Evolutionary conservation across 2,888 invertebrate genomes (phyloP).

Genomic region (Pardosa pseudoannulata): DNA sequence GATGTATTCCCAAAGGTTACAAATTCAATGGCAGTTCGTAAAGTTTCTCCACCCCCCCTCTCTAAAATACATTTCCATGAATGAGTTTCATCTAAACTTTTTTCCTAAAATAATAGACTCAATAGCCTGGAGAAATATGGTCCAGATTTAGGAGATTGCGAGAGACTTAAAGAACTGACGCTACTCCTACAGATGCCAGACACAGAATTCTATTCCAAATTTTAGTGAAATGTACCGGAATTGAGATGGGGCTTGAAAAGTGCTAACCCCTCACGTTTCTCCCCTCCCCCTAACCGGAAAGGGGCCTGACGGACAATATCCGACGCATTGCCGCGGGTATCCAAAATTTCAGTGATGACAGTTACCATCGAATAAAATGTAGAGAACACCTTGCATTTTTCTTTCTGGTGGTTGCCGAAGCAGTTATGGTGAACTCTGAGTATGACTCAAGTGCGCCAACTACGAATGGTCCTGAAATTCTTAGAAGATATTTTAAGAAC

Average conservation of each 20-base stretch:
- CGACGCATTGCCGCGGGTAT: constrained; percentile 57
- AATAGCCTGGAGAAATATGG: neutral
- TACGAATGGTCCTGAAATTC: too few relatives aligned
- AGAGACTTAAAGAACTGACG: neutral
- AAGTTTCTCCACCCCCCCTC: too few relatives aligned
- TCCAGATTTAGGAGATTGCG: neutral
- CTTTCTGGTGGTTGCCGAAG: constrained; percentile 9
- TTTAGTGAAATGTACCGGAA: constrained; percentile 43
- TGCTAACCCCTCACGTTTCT: constrained; percentile 8
- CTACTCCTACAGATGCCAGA: constrained; percentile 26
- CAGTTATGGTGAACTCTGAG: too few relatives aligned
- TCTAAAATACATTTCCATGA: neutral
- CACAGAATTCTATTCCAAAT: constrained; percentile 58
- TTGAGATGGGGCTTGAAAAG: constrained; percentile 23
- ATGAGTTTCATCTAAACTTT: neutral
- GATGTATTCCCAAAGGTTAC: too few relatives aligned
- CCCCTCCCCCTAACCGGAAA: constrained; percentile 44
- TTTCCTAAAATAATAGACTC: neutral
- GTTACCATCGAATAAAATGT: constrained; percentile 42
- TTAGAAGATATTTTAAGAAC: too few relatives aligned
- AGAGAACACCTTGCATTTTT: constrained; percentile 30
- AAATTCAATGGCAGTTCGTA: too few relatives aligned
- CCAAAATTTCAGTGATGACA: constrained; percentile 48
- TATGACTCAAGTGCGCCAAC: too few relatives aligned
- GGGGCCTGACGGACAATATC: constrained; percentile 64